These are phyloP conservation scores for Spilogale gracilis DNA, from an alignment of 2,113 vertebrate genomes.

Conservation along the genomic window DNA sequence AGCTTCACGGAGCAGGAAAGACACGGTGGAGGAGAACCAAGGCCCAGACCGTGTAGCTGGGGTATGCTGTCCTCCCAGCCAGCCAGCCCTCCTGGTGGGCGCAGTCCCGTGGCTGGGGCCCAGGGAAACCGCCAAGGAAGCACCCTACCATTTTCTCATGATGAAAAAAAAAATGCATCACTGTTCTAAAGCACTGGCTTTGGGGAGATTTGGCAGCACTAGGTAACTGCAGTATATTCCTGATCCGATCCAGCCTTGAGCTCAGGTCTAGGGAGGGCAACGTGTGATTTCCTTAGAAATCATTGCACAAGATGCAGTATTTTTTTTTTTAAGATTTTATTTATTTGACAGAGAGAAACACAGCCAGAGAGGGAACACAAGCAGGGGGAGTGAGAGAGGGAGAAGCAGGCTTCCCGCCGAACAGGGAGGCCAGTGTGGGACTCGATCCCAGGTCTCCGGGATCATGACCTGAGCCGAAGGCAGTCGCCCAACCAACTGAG, in stretches of 20 bases:
- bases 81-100: accelerated
- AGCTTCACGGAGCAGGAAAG: not conserved
- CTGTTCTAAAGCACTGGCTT: not conserved
- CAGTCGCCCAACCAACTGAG: no score
- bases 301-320: no score
- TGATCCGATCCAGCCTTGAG: not conserved
- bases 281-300: not conserved
- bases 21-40: not conserved
- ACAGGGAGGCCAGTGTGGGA: no score
- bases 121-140: not conserved
- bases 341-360: no score
- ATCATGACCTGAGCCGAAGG: no score
- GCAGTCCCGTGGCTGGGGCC: not conserved
- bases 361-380: no score
- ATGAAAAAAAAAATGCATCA: not conserved
- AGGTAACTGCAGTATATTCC: not conserved
- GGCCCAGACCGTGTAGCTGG: not conserved
- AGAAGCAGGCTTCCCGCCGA: no score
- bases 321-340: no score
- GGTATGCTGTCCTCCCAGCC: accelerated
- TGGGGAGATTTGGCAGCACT: not conserved
- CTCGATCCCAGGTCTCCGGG: no score
- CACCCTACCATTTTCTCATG: not conserved
- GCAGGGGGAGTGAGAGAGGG: no score
- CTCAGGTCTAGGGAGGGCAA: not conserved